Base-by-base conservation (phyloP, 2,113 vertebrate species). In the Phasianus colchicus region DNA sequence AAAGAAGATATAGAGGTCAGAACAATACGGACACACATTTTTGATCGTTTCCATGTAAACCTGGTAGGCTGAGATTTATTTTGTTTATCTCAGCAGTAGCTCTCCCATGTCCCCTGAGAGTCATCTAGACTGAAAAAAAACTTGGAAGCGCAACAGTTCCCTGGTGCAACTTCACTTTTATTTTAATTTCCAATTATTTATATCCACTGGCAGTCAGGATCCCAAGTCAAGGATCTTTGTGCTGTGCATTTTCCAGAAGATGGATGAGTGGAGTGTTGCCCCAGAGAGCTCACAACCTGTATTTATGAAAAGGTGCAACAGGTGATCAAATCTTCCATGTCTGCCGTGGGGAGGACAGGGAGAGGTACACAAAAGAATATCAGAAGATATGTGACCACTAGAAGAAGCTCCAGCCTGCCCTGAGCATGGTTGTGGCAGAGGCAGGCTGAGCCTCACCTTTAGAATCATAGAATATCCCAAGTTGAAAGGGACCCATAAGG, bases 41-140 rank as follows among this genome's bases (percentile, higher is more conserved):
- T 90, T 57, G 15, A 74, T 86, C 70, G 58, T 83, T 48, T 95
- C 61, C 86, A 12, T 81, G 83, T 94, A 94, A 91, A 86, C 89
- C 64, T 81, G 34, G 69, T 57, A 78, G 77, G 48, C 61, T 83
- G 65, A 77, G 55, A 55, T 92, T 85, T 87, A 42, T 81, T 90
- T 91, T 74, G 54, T 85, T 91, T 64, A 70, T 88, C 73, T 79
- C 55, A 29, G 70, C 80, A 22, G 18, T 89, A 86, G 38, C 58
- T 86, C 42, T 88, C 45, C 69, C 66, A 9, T 76, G 73, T 95
- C 88, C 92, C 76, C 57, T 52, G 71, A 81, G 85, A 76, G 40
- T 67, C 83, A 67, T 64, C 34, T 71, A 86, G 57, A 63, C 61
- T 76, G 66, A 66, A 67, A 43, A 81, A 54, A 92, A 84, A 95